Base-by-base conservation (phyloP, 2,113 vertebrate genomes). In the Entomyzon cyanotis region DNA sequence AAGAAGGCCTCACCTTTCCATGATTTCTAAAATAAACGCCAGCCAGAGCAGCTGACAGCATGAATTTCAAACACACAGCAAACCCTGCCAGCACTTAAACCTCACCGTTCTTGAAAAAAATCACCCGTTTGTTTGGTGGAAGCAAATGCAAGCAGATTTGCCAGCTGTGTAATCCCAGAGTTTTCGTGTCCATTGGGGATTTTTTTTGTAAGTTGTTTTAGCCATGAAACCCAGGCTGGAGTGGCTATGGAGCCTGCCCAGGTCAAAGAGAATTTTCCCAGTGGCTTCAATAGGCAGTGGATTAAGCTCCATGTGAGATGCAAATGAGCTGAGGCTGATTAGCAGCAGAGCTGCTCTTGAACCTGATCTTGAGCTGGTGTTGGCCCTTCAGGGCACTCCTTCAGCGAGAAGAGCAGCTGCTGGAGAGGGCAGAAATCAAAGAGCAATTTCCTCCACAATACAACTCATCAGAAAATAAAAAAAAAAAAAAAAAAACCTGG, bases 371-470 rank as follows among this genome's bases (percentile, higher is more conserved):
- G 50, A 39, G 30, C 75, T 87, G 87, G 31, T 82, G 78, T 4
- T 77, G 64, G 33, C 60, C 84, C 84, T 78, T 81, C 15, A 70
- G 30, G 67, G 47, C 6, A 41, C 73, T 44, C 39, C 60, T 77
- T 41, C 78, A 75, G 28, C 1, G 18, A 90, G 59, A 47, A 83
- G 76, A 92, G 80, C 59, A 84, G 86, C 89, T 90, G 91, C 42
- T 92, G 24, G 50, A 89, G 80, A 86, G 83, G 75, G 49, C 33
- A 93, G 85, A 90, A 93, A 73, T 46, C 79, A 81, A 59, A 90
- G 68, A 76, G 86, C 49, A 84, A 94, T 95, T 56, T 94, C 47
- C 83, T 87, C 59, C 80, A 84, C 44, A 56, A 77, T 27, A 41
- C 35, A 82, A 56, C 78, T 41, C n/a, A 9, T 53, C 69, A 89